phyloP scores from a whole-genome alignment of 2,797 vertebrate species.

The Mormyrops boulengeri region DNA sequence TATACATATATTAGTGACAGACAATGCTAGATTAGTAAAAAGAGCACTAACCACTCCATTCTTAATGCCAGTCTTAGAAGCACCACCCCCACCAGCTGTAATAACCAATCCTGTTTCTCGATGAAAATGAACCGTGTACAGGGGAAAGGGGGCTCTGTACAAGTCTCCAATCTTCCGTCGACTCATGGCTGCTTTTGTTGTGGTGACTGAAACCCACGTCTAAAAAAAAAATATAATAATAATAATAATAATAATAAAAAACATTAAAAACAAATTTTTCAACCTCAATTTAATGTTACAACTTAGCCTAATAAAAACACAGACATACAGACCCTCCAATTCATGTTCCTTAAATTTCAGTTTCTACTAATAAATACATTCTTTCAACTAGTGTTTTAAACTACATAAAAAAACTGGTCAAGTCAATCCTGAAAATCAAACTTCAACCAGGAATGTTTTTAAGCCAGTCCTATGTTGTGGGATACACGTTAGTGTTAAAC shows the following conservation, averaged over 20 bases:
- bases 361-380: neutral
- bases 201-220: neutral
- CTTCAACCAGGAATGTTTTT: neutral
- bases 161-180: constrained; percentile 71
- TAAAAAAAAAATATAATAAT: neutral
- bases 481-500: neutral
- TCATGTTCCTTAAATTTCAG: neutral
- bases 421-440: neutral
- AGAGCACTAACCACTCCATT: constrained; percentile 90
- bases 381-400: neutral
- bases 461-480: neutral
- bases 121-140: constrained; percentile 78
- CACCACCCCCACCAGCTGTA: constrained; percentile 82
- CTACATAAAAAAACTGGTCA: neutral
- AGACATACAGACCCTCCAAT: neutral
- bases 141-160: constrained; percentile 86
- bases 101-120: constrained; percentile 68
- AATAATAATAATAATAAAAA: too few species aligned
- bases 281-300: neutral
- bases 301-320: neutral
- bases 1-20: too few species aligned
- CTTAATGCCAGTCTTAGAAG: constrained; percentile 86
- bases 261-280: neutral
- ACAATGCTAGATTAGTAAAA: too few species aligned
- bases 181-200: constrained; percentile 58